Conservation (phyloP, 2,888 invertebrate genomes). For the Carabus problematicus region DNA sequence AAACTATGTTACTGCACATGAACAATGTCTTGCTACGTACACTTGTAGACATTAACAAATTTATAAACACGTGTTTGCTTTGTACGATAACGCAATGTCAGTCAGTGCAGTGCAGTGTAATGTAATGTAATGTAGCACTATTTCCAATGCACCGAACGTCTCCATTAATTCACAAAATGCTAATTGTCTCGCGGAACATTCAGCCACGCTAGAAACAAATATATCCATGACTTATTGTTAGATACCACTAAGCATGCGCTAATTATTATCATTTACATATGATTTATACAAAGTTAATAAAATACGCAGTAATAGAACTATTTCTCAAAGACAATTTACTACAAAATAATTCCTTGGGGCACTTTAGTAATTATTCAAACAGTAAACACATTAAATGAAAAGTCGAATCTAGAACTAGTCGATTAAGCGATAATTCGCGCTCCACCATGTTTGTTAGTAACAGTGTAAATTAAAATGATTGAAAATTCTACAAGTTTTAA, state of each 20-base stretch:
- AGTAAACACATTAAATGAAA: not conserved
- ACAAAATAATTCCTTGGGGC: conserved; percentile 1
- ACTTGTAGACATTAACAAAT: conserved; percentile 4
- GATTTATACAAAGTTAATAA: not conserved
- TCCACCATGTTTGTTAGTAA: conserved; percentile 1
- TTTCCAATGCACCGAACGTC: not conserved
- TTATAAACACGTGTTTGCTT: conserved; percentile 5
- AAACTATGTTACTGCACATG: conserved; percentile 10
- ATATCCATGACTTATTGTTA: not conserved
- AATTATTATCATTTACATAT: not conserved
- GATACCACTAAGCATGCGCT: conserved; percentile 13
- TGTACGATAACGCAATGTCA: conserved; percentile 1
- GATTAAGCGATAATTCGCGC: conserved; percentile 1
- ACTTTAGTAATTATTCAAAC: conserved; percentile 5
- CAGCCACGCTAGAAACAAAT: conserved; percentile 7
- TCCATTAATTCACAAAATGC: not conserved
- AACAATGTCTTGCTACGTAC: not conserved
- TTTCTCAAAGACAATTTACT: not conserved
- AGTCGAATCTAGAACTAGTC: not conserved
- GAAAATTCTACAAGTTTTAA: not conserved
- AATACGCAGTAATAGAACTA: conserved; percentile 5
- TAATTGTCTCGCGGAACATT: conserved; percentile 3
- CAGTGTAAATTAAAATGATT: not conserved
- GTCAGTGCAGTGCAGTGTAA: not conserved
- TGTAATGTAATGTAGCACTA: not conserved